A percentile compares a stretch with the other conserved stretches of the same genome.
Conservation (phyloP, 64 coral and sea anemone species). For the Montipora efflorescens region DNA sequence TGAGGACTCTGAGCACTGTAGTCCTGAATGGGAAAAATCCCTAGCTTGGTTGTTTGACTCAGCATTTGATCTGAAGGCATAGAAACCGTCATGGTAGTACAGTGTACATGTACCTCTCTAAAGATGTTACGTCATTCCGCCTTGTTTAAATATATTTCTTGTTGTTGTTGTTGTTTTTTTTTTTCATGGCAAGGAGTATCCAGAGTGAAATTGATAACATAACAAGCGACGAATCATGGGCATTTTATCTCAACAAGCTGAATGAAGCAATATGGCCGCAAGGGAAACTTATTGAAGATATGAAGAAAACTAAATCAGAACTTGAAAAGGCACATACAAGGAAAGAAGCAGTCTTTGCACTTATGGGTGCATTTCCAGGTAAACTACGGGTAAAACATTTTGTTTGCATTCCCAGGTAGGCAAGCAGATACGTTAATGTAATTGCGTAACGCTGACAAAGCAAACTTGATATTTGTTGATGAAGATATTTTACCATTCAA, state of each 20-base stretch:
- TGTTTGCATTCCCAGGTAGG: neutral
- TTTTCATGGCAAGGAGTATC: slow-evolving; percentile 36
- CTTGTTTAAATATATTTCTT: neutral
- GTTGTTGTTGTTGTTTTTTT: neutral
- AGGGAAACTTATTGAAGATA: slow-evolving; percentile 20
- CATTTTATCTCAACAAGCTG: slow-evolving; percentile 46
- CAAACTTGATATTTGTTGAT: too few species aligned
- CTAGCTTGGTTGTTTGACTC: too few species aligned
- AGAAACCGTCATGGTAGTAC: too few species aligned
- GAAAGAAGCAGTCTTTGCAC: slow-evolving; percentile 47
- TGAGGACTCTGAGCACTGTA: too few species aligned
- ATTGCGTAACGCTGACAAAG: neutral
- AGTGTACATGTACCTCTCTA: too few species aligned
- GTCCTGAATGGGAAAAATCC: too few species aligned
- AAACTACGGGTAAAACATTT: too few species aligned
- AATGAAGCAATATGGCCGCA: slow-evolving; percentile 45
- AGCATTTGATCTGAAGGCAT: too few species aligned
- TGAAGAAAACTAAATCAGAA: slow-evolving; percentile 34
- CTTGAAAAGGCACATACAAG: slow-evolving; percentile 63
- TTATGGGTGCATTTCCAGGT: slow-evolving; percentile 80
- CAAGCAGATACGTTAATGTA: too few species aligned
- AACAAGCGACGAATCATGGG: slow-evolving; percentile 48
- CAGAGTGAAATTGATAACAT: slow-evolving; percentile 59
- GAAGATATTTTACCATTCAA: too few species aligned
- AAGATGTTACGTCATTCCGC: too few species aligned